Evolutionary conservation across 2,888 invertebrate genomes (phyloP).

Genomic region (Calameuta idolon): DNA sequence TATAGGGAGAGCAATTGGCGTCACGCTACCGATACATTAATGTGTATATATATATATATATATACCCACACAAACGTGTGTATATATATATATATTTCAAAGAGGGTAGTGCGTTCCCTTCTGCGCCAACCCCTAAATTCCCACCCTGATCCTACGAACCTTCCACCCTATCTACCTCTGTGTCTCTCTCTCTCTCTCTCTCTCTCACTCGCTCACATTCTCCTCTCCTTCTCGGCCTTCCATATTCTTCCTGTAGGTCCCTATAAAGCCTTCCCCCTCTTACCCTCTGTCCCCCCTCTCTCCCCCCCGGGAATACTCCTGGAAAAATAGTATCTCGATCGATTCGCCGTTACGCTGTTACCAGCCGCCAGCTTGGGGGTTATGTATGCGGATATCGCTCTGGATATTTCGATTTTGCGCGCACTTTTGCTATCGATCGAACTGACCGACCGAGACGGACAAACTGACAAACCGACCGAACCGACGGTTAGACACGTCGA

Average conservation of each 20-base stretch:
- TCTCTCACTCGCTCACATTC: background rate
- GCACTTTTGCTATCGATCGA: background rate
- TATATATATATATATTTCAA: background rate
- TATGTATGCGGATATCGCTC: background rate
- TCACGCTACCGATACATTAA: background rate
- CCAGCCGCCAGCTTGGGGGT: background rate
- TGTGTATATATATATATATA: background rate
- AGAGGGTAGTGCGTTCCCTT: background rate
- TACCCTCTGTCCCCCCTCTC: too few species aligned
- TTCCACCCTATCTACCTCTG: background rate
- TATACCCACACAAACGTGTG: too few species aligned
- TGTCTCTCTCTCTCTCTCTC: constrained; percentile 4
- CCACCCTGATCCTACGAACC: background rate
- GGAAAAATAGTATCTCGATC: background rate
- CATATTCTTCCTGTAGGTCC: background rate
- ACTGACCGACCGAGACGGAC: background rate
- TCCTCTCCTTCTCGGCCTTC: background rate
- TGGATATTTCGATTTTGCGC: background rate
- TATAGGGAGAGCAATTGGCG: constrained; percentile 40
- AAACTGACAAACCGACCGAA: background rate
- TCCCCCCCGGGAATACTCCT: background rate
- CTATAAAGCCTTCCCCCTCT: background rate
- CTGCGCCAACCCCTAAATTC: background rate
- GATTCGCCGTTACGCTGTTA: background rate
- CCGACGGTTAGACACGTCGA: background rate